Conservation (phyloP, 2,797 vertebrate genomes). For the Pipistrellus pygmaeus region DNA sequence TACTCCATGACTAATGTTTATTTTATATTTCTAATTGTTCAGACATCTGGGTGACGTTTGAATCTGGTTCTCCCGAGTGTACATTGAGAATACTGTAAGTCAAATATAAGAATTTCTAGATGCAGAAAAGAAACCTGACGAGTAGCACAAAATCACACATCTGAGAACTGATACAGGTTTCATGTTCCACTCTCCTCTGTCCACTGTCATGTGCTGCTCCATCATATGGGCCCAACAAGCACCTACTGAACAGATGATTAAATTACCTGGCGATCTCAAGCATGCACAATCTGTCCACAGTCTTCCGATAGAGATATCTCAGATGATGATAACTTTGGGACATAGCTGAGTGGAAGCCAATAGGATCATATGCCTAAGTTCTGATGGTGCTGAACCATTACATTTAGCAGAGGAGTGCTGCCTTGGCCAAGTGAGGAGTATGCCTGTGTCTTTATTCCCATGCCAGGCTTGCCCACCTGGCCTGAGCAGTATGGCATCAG, state of each 20-base stretch:
- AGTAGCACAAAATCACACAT: not conserved
- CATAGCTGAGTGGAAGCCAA: not conserved
- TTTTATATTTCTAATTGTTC: constrained; percentile 24
- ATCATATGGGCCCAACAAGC: not conserved
- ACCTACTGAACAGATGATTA: not conserved
- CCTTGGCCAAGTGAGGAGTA: not conserved
- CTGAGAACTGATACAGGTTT: not conserved
- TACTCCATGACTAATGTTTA: not conserved
- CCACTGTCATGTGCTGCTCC: not conserved
- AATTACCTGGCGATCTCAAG: not conserved
- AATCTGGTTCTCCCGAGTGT: not conserved
- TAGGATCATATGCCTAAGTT: not conserved
- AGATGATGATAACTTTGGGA: not conserved
- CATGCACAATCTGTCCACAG: not conserved
- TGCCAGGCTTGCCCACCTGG: not conserved
- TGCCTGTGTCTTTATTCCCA: not conserved
- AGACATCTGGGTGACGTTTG: not conserved
- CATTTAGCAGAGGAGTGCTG: not conserved
- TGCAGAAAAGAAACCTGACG: not conserved
- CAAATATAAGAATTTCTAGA: not conserved
- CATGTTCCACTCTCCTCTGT: not conserved
- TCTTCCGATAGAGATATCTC: not conserved
- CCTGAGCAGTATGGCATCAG: no score
- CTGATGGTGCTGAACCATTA: not conserved
- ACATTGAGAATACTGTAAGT: not conserved